Evolutionary conservation across 2,797 vertebrate genomes (phyloP).

Genomic region (Muraenolepis orangiensis): DNA sequence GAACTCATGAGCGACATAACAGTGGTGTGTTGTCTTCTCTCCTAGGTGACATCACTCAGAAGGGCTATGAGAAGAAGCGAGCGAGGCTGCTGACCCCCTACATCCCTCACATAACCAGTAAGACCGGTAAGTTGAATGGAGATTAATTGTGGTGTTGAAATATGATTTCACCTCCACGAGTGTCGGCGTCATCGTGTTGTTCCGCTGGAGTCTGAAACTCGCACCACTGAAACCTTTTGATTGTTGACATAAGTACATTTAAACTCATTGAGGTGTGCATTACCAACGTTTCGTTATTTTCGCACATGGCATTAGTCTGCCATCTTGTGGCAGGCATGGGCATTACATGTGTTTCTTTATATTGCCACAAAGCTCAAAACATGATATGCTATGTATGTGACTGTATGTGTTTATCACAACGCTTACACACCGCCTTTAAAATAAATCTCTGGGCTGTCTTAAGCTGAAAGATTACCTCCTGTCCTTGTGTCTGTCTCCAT

Average conservation of each 20-base stretch:
- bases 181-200: background rate
- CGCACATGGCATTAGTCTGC: background rate
- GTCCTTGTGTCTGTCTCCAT: background rate
- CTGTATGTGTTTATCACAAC: background rate
- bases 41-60: constrained; percentile 97
- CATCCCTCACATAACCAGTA: constrained; percentile 86
- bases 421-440: background rate
- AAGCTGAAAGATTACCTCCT: constrained; percentile 37
- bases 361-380: background rate
- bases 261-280: background rate
- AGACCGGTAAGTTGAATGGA: constrained; percentile 38
- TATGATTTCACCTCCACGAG: background rate
- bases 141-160: background rate
- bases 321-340: constrained; percentile 56
- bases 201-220: background rate
- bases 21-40: constrained; percentile 60
- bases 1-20: constrained; percentile 53
- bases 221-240: background rate
- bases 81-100: constrained; percentile 89
- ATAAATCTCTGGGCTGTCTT: constrained; percentile 27
- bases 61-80: constrained; percentile 97
- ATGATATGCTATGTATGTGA: constrained; percentile 21
- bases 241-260: background rate
- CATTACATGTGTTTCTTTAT: constrained; percentile 21
- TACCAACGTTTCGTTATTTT: background rate